These are phyloP conservation scores for Hydractinia echinata DNA, from an alignment of 30 jellyfish, hydroid and myxozoan species.

Conservation along the genomic window DNA sequence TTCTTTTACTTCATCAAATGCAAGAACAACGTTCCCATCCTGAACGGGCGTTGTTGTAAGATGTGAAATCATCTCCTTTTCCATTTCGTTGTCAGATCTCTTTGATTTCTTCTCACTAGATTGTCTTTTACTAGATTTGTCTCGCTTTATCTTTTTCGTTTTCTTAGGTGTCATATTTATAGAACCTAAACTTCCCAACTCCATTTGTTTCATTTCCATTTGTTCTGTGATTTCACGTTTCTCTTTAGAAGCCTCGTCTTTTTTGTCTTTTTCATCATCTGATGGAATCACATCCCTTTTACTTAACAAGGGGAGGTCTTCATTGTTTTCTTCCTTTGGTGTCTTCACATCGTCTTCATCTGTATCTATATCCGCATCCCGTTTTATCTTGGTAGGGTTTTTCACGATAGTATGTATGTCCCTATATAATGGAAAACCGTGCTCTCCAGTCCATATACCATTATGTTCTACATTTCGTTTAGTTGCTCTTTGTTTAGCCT, in stretches of 20 bases:
- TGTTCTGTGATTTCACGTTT: conserved; percentile 14
- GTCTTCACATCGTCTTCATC: not conserved
- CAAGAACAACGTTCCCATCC: conserved; percentile 52
- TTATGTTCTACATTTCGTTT: not conserved
- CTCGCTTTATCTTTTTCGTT: not conserved
- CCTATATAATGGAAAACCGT: conserved; percentile 1
- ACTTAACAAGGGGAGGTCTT: not conserved
- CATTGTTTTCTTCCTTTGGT: not conserved
- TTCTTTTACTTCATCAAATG: conserved; percentile 92
- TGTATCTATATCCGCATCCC: not conserved
- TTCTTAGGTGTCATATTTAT: not conserved
- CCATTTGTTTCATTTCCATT: conserved; percentile 18
- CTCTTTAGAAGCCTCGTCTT: not conserved
- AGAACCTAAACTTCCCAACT: conserved; percentile 31
- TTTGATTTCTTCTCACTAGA: not conserved
- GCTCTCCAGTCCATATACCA: conserved; percentile 5
- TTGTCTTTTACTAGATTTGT: not conserved
- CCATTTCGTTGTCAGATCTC: not conserved
- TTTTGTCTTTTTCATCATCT: not conserved
- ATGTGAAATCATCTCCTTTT: not conserved
- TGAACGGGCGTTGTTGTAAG: conserved; percentile 13
- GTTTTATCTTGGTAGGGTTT: not conserved
- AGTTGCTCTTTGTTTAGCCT: not conserved
- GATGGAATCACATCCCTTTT: conserved; percentile 9
- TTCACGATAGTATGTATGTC: not conserved